Conservation (phyloP, 2,113 vertebrate species). For the Chionis minor region DNA sequence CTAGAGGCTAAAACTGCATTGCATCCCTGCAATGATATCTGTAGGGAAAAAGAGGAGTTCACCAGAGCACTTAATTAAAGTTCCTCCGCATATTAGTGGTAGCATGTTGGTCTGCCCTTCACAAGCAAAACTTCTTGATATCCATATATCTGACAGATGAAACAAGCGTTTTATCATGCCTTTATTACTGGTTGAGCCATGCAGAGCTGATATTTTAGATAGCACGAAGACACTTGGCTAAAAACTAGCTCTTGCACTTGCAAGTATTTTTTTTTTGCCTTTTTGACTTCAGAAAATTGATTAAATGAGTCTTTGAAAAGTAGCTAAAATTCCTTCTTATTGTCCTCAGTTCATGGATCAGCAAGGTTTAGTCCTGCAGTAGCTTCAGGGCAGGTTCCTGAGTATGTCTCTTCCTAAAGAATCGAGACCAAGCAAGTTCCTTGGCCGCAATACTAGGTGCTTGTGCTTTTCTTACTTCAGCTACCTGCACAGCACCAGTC, state of each 20-base stretch:
- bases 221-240: not conserved
- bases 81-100: not conserved
- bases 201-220: not conserved
- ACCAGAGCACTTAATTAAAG: not conserved
- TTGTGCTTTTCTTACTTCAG: not conserved
- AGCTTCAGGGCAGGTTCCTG: not conserved
- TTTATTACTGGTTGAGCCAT: not conserved
- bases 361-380: not conserved
- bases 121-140: not conserved
- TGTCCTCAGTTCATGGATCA: not conserved
- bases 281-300: not conserved
- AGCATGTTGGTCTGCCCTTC: not conserved
- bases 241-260: not conserved
- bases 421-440: not conserved
- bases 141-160: not conserved
- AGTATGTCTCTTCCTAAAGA: not conserved
- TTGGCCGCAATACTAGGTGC: not conserved
- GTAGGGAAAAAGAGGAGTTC: not conserved
- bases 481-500: not conserved
- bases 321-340: not conserved
- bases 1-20: accelerated
- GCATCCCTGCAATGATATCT: not conserved
- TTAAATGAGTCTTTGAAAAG: not conserved
- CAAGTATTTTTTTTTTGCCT: not conserved
- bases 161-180: not conserved